Conservation (phyloP, 1,140 invertebrate genomes). For the Telenomus remus region DNA sequence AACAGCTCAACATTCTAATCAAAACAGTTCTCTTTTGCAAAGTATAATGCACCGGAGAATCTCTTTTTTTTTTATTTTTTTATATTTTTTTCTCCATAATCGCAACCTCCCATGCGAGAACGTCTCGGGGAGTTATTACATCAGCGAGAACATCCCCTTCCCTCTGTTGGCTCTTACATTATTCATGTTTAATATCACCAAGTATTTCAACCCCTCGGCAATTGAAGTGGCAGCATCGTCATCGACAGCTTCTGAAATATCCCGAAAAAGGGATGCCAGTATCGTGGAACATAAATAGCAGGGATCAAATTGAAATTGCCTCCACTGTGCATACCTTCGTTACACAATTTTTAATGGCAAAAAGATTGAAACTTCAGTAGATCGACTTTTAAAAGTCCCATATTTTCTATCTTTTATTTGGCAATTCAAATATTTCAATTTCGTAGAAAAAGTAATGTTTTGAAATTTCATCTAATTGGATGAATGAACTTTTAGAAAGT, state of each 20-base stretch:
- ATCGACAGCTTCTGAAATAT: constrained; percentile 63
- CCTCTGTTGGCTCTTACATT: constrained; percentile 67
- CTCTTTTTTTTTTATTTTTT: no score
- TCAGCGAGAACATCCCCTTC: constrained; percentile 40
- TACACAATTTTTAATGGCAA: no score
- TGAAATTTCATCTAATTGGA: no score
- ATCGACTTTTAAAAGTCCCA: no score
- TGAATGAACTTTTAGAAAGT: no score
- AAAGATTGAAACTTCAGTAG: no score
- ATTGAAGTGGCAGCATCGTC: constrained; percentile 60
- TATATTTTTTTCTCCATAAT: no score
- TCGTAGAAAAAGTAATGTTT: no score
- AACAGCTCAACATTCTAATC: constrained; percentile 19
- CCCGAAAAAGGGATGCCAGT: constrained; percentile 57
- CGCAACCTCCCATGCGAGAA: no score
- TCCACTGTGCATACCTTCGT: constrained; percentile 16
- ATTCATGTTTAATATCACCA: constrained; percentile 74
- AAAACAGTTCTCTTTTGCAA: neutral
- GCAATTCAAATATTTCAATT: no score
- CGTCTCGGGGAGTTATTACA: neutral
- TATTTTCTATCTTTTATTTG: no score
- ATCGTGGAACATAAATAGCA: constrained; percentile 57
- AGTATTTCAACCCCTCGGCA: constrained; percentile 70
- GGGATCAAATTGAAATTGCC: constrained; percentile 58
- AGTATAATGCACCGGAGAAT: no score